Percentiles rank a stretch among this genome's conserved stretches.
Conservation (phyloP, 2,888 invertebrate species). For the Dasysyrphus tricinctus region DNA sequence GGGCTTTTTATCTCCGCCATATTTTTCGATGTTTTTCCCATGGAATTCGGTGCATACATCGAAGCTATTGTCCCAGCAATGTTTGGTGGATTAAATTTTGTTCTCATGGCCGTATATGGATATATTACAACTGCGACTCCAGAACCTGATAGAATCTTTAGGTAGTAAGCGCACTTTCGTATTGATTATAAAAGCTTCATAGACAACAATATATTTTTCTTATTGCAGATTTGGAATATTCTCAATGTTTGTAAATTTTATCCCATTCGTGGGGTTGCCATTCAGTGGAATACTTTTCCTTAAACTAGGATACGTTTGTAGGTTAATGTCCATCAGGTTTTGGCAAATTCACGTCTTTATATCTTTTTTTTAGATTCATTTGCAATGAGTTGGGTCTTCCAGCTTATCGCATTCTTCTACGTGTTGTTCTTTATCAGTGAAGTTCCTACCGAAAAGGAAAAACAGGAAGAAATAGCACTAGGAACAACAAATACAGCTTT, state of each 20-base stretch:
- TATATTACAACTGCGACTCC: constrained; percentile 82
- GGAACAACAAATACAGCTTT: constrained; percentile 80
- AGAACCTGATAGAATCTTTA: constrained; percentile 82
- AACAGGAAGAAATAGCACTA: constrained; percentile 33
- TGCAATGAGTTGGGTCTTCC: constrained; percentile 80
- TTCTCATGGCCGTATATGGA: constrained; percentile 83
- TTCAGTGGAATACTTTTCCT: constrained; percentile 81
- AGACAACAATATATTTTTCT: not conserved
- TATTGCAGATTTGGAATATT: constrained; percentile 81
- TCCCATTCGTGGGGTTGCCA: constrained; percentile 81
- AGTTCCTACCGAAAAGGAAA: constrained; percentile 73
- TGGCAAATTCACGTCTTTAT: not conserved
- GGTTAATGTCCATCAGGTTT: constrained; percentile 68
- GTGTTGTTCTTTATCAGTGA: constrained; percentile 82
- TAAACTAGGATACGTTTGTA: constrained; percentile 81
- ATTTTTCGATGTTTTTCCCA: constrained; percentile 81
- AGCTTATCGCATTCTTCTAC: constrained; percentile 81
- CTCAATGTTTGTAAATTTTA: constrained; percentile 81
- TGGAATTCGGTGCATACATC: constrained; percentile 82
- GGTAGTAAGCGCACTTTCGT: constrained; percentile 67
- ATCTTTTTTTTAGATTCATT: constrained; percentile 79
- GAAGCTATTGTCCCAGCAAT: constrained; percentile 82
- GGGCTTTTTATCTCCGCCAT: constrained; percentile 82
- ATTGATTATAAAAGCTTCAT: not conserved
- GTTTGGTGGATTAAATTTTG: constrained; percentile 82